Evolutionary conservation across 2,888 invertebrate species (phyloP), one percentile per base, ranked within the genome.

Genomic region (Limnephilus rhombicus): DNA sequence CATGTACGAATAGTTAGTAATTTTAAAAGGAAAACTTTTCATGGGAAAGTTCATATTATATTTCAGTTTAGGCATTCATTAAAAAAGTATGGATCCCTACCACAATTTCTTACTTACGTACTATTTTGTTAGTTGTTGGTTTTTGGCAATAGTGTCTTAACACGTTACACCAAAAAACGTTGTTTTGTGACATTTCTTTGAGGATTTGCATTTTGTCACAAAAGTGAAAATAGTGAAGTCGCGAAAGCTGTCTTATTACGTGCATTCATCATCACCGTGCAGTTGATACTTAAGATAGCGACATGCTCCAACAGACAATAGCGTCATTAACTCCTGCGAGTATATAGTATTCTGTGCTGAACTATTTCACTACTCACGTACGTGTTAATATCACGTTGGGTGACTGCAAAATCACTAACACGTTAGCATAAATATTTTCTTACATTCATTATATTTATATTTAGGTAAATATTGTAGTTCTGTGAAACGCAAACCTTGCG

Each of bases 271-370:
- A 41, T 85, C 37, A 49, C 24, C 45, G 34, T 41, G 49, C 13
- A 49, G 13, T 49, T 49, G 49, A 49, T 49, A 45, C 18, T 85
- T 37, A 45, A 85, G 85, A 85, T 85, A n/a, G 37, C 5, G 41
- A 41, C 41, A 45, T n/a, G 45, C 53, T 87, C 31, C 53, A 87
- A 53, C 18, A 31, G 7, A 87, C 87, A 87, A 87, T 87, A 31
- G 87, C 87, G 34, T 87, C 87, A 37, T 87, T 87, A 87, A 29
- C 31, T 34, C 87, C 53, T 87, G 87, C 18, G 18, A 49, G 34
- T 7, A 13, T 31, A 18, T 37, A 18, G 34, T 11, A 31, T 24
- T 29, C 53, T 29, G 31, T 34, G 53, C 86, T 11, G 85, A 85
- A 45, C 85, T 29, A 34, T 18, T 3, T 68, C 53, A 68, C 37